Percentiles rank a stretch among this genome's conserved stretches.
phyloP scores from a whole-genome alignment of 1,140 invertebrate genomes.

The Matsumurasca onukii region DNA sequence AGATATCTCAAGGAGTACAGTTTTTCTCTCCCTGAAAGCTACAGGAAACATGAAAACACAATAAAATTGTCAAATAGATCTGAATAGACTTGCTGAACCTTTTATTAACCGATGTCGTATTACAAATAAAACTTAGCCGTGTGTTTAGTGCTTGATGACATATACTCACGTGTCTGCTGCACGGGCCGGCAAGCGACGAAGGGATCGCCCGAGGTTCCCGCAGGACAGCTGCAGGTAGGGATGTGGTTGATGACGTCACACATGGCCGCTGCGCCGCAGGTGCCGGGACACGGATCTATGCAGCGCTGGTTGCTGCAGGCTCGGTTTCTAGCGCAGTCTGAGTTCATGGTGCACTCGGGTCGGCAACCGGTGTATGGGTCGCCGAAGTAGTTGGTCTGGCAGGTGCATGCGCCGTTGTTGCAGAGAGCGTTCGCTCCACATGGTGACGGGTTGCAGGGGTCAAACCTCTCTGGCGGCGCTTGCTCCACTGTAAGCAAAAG shows the following conservation, averaged over 20 bases:
- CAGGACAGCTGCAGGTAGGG: slow-evolving; percentile 66
- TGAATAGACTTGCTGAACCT: no score
- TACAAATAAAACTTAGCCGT: no score
- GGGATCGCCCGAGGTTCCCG: slow-evolving; percentile 74
- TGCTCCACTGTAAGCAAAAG: slow-evolving; percentile 28
- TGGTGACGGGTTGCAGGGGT: slow-evolving; percentile 76
- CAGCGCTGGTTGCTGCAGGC: slow-evolving; percentile 78
- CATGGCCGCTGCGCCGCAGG: slow-evolving; percentile 72
- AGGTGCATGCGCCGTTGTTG: slow-evolving; percentile 70
- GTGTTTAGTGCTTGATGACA: no score
- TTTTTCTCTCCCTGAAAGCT: no score
- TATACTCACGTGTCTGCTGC: no score
- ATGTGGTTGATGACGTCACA: slow-evolving; percentile 72
- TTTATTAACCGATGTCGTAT: no score
- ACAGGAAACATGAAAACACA: no score
- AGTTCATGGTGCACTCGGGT: slow-evolving; percentile 82
- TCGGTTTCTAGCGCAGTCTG: slow-evolving; percentile 73
- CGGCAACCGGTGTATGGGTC: slow-evolving; percentile 66
- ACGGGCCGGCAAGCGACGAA: slow-evolving; percentile 63
- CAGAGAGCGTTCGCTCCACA: slow-evolving; percentile 77
- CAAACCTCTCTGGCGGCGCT: slow-evolving; percentile 48
- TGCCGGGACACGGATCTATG: slow-evolving; percentile 74
- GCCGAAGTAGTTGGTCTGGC: slow-evolving; percentile 72
- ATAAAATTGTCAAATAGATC: no score
- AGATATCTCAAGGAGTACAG: no score